Evolutionary conservation across 2,113 vertebrate species (phyloP).

Genomic region (Rhinoderma darwinii): DNA sequence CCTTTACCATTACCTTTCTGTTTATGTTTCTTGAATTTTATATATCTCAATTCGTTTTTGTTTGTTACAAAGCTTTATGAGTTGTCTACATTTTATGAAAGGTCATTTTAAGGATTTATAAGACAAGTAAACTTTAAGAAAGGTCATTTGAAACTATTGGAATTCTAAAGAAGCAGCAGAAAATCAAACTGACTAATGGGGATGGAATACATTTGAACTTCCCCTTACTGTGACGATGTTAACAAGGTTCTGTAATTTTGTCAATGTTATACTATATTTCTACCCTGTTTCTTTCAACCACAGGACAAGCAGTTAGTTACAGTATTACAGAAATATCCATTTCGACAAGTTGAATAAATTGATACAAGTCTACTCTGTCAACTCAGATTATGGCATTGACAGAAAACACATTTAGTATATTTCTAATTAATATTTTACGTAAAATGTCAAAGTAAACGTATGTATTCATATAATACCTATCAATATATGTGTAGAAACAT

Average conservation of each 20-base stretch:
- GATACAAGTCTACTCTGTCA: background rate
- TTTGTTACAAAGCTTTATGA: slow-evolving; percentile 51
- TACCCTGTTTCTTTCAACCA: background rate
- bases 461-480: too few species aligned
- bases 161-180: slow-evolving; percentile 50
- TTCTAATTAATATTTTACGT: background rate
- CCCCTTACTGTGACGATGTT: slow-evolving; percentile 37
- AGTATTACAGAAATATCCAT: background rate
- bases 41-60: slow-evolving; percentile 37
- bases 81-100: slow-evolving; percentile 54
- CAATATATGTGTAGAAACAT: too few species aligned
- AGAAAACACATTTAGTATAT: background rate
- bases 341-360: background rate
- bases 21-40: slow-evolving; percentile 22
- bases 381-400: background rate
- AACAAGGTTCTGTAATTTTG: slow-evolving; percentile 26
- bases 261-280: background rate
- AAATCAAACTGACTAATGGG: slow-evolving; percentile 57
- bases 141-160: slow-evolving; percentile 54
- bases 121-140: slow-evolving; percentile 58
- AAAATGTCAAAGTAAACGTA: too few species aligned
- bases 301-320: background rate
- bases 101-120: slow-evolving; percentile 58
- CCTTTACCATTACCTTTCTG: background rate
- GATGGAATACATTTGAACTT: slow-evolving; percentile 55